phyloP scores from a whole-genome alignment of 1,140 invertebrate genomes.

The Pachypeltis micranthus region DNA sequence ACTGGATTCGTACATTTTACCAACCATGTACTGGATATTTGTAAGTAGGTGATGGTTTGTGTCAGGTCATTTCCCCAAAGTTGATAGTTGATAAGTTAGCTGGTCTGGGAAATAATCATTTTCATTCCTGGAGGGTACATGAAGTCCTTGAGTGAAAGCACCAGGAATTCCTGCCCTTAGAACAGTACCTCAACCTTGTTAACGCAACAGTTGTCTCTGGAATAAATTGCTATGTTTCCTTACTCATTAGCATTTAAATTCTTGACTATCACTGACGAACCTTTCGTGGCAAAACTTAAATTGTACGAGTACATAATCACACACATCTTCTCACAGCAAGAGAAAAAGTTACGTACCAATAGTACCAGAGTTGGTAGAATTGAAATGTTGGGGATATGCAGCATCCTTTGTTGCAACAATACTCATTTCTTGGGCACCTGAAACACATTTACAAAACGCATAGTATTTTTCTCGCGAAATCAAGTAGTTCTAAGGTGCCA shows the following conservation, averaged over 20 bases:
- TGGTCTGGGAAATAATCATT: too few species aligned
- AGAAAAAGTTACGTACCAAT: slow-evolving; percentile 16
- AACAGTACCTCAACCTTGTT: not conserved
- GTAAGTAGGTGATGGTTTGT: too few species aligned
- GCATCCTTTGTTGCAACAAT: slow-evolving; percentile 40
- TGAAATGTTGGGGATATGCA: slow-evolving; percentile 39
- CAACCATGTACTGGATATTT: too few species aligned
- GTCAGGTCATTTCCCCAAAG: too few species aligned
- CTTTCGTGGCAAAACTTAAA: not conserved
- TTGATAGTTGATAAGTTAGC: too few species aligned
- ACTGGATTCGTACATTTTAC: too few species aligned
- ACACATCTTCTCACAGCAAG: not conserved
- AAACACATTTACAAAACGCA: too few species aligned
- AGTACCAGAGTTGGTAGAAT: slow-evolving; percentile 40
- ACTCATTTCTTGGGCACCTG: slow-evolving; percentile 40
- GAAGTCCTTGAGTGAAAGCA: too few species aligned
- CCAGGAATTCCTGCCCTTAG: not conserved
- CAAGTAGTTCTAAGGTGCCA: too few species aligned
- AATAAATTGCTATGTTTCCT: too few species aligned
- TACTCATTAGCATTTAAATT: not conserved
- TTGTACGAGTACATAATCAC: not conserved
- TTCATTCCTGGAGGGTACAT: too few species aligned
- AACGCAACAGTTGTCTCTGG: not conserved
- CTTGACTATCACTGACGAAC: not conserved
- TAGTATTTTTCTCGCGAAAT: too few species aligned